Percentiles rank a stretch among this genome's conserved stretches.
These are phyloP conservation scores for Pteromalus puparum DNA, from an alignment of 1,140 invertebrate species.

Conservation along the genomic window DNA sequence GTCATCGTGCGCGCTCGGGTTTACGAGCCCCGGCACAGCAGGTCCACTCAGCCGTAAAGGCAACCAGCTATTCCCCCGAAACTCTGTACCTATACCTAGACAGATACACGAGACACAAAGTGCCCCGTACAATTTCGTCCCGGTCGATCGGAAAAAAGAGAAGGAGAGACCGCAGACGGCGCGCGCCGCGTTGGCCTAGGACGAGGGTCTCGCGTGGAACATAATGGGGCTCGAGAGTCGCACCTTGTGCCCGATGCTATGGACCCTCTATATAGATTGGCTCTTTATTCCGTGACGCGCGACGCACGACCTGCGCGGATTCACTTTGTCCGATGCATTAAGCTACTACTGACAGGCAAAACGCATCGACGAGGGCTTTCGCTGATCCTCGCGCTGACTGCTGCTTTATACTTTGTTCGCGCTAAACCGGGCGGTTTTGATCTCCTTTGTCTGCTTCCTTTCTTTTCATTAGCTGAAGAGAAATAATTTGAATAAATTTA, in stretches of 20 bases:
- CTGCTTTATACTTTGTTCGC: not conserved
- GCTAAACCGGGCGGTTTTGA: too few species aligned
- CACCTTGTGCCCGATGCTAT: conserved; percentile 27
- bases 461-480: not conserved
- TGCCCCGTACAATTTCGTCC: not conserved
- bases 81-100: not conserved
- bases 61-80: not conserved
- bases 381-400: not conserved
- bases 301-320: conserved; percentile 24
- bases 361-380: conserved; percentile 10
- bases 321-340: not conserved
- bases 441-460: not conserved
- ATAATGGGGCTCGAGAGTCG: conserved; percentile 24
- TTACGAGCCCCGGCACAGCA: not conserved
- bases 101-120: not conserved
- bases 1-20: not conserved
- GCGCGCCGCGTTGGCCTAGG: not conserved
- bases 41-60: conserved; percentile 3
- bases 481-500: too few species aligned
- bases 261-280: not conserved
- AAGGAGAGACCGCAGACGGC: conserved; percentile 4
- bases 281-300: not conserved
- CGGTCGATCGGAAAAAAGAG: not conserved
- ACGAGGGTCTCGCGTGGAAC: not conserved
- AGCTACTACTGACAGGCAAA: not conserved